phyloP scores from a whole-genome alignment of 2,113 vertebrate species.

The Oriolus oriolus region DNA sequence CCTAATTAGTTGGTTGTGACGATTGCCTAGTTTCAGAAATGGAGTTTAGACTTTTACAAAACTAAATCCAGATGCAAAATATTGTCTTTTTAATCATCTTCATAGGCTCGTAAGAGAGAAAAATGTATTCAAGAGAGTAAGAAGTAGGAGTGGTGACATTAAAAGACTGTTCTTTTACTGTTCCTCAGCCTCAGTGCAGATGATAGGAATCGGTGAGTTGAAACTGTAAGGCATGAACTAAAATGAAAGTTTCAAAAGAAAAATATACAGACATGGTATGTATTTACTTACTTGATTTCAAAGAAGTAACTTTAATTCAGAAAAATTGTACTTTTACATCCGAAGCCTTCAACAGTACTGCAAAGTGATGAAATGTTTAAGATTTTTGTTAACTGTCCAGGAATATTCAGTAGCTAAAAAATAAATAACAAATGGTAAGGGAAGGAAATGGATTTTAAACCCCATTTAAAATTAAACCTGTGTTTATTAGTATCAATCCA shows the following conservation, averaged over 20 bases:
- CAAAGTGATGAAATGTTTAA: constrained; percentile 55
- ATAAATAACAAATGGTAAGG: constrained; percentile 58
- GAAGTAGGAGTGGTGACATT: neutral
- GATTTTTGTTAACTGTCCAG: constrained; percentile 57
- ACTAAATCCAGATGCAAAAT: neutral
- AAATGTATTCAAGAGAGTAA: neutral
- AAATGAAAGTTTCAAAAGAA: constrained; percentile 44
- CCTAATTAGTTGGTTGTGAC: neutral
- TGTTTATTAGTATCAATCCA: constrained; percentile 55
- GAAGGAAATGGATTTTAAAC: constrained; percentile 65
- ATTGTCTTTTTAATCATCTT: neutral
- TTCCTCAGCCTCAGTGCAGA: neutral
- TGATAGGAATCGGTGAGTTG: neutral
- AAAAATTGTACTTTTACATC: constrained; percentile 38
- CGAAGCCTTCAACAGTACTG: neutral
- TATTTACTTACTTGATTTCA: constrained; percentile 40
- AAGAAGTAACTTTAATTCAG: constrained; percentile 52
- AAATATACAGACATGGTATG: constrained; percentile 47
- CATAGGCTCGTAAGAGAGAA: neutral
- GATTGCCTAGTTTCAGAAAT: neutral
- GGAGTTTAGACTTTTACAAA: neutral
- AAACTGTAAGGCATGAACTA: constrained; percentile 24
- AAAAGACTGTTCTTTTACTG: neutral
- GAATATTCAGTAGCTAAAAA: constrained; percentile 65
- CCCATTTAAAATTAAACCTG: constrained; percentile 61